Evolutionary conservation across 2,797 vertebrate genomes (phyloP), one percentile per base, ranked within the genome.

Genomic region (Loriculus beryllinus): DNA sequence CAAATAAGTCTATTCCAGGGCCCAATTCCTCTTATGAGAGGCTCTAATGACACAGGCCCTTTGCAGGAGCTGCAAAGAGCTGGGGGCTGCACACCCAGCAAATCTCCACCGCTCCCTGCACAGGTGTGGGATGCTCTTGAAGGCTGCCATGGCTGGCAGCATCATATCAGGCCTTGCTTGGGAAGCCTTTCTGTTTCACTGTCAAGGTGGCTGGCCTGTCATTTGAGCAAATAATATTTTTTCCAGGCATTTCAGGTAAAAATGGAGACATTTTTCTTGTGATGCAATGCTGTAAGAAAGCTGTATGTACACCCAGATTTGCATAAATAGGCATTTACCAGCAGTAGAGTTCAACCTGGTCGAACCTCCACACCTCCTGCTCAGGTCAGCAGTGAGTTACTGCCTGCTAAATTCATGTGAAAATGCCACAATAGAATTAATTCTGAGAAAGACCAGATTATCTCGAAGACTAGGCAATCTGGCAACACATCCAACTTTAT

Each of bases 401-500:
- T 56, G 51, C 39, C 52, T 90, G 35, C 40, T 83, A 69, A 0
- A 12, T 64, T 72, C 42, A 72, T 40, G 64, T 65, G 78, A 80
- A 84, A 86, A 67, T 62, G 79, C 33, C 3, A 4, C 52, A 92
- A 65, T 59, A 86, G 94, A 94, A 96, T 76, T 35, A 81, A 83
- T 86, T 89, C 70, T n/a, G 67, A 94, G 78, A 43, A 85, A 91
- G 74, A 78, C 59, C 19, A 63, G 52, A 85, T 92, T 79, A 91
- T 89, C 51, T 88, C 72, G 74, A 76, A 95, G 62, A 79, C 69
- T 49, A 86, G 76, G 78, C 87, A 89, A 86, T 60, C 90, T 78
- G 88, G 93, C 89, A 96, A 85, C 86, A 87, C 78, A 83, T 95
- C 85, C 92, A 93, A 90, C 86, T 83, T 87, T 82, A 96, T 94